These are phyloP conservation scores for Sphecodes monilicornis DNA, from an alignment of 2,888 invertebrate species.

Conservation along the genomic window DNA sequence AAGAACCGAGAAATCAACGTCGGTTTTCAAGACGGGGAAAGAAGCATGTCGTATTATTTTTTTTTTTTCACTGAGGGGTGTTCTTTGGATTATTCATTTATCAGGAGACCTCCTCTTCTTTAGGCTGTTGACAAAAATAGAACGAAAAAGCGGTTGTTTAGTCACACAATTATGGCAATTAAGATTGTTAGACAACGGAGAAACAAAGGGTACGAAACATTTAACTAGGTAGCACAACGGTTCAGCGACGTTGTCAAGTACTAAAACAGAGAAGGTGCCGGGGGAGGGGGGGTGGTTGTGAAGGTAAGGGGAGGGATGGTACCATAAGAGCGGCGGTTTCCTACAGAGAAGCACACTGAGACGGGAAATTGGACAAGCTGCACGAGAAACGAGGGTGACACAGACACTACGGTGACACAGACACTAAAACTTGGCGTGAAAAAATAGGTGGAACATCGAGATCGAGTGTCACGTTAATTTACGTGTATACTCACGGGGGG, in stretches of 20 bases:
- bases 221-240: background rate
- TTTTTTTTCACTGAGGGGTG: conserved; percentile 75
- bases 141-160: conserved; percentile 79
- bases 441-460: conserved; percentile 45
- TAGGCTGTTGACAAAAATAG: conserved; percentile 87
- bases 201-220: background rate
- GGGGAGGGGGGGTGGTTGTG: background rate
- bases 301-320: background rate
- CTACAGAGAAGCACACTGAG: conserved; percentile 61
- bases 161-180: conserved; percentile 55
- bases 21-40: conserved; percentile 60
- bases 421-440: conserved; percentile 40
- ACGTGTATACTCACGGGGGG: conserved; percentile 68
- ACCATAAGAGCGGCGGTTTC: conserved; percentile 36
- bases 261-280: background rate
- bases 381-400: conserved; percentile 35
- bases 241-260: background rate
- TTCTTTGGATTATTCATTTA: conserved; percentile 63
- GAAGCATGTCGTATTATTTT: conserved; percentile 73
- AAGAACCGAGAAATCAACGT: conserved; percentile 61
- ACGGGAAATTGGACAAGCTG: conserved; percentile 43
- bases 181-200: background rate
- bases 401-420: conserved; percentile 59
- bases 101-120: conserved; percentile 86
- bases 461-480: conserved; percentile 60